Evolutionary conservation across 2,113 vertebrate species (phyloP).

Genomic region (Euleptes europaea): DNA sequence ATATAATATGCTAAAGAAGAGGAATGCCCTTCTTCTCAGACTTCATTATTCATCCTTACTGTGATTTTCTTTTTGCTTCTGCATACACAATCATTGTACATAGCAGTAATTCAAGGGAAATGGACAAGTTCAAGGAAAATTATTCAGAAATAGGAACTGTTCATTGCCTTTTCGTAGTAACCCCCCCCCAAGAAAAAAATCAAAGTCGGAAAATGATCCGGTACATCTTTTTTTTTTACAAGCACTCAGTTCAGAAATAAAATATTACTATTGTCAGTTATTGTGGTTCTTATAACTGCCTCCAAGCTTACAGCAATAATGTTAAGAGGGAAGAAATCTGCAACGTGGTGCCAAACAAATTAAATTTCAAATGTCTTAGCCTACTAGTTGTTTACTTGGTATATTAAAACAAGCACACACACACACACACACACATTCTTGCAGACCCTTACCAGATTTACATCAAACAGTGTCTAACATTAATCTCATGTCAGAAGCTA

Average conservation of each 20-base stretch:
- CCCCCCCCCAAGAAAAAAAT: not conserved
- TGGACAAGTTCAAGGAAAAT: not conserved
- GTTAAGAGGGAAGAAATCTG: constrained; percentile 16
- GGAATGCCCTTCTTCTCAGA: not conserved
- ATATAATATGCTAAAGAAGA: not conserved
- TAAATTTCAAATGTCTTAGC: constrained; percentile 11
- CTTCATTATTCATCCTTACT: not conserved
- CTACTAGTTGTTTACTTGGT: not conserved
- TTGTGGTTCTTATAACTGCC: constrained; percentile 14
- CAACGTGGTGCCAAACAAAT: constrained; percentile 19
- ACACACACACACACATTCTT: not conserved
- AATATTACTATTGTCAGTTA: not conserved
- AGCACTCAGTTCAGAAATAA: constrained; percentile 36
- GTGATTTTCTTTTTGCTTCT: not conserved
- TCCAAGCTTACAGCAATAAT: constrained; percentile 14
- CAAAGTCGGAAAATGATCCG: not conserved
- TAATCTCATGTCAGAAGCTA: constrained; percentile 45
- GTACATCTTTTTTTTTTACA: constrained; percentile 32
- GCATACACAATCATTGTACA: constrained; percentile 12
- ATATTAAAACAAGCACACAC: not conserved
- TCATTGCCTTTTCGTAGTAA: not conserved
- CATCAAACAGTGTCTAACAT: constrained; percentile 35
- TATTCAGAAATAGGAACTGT: constrained; percentile 15
- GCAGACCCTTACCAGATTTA: constrained; percentile 7
- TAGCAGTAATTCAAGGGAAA: not conserved